A percentile compares a stretch with the other conserved stretches of the same genome.
These are phyloP conservation scores for Drosophila nasuta DNA, from an alignment of 1,140 invertebrate species.

Conservation along the genomic window DNA sequence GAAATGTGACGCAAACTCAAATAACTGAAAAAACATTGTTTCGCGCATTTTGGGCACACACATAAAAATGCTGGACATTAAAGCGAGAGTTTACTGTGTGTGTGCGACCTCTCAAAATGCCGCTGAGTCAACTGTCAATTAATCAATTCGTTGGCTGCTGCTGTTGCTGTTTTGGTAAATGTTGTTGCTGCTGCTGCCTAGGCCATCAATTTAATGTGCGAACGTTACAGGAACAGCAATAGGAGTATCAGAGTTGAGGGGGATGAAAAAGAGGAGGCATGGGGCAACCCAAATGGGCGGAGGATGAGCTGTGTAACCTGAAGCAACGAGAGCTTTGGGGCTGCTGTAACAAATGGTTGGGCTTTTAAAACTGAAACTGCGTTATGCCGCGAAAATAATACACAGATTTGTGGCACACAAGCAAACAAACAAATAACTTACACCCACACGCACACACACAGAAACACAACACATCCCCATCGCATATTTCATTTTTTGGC, in stretches of 20 bases:
- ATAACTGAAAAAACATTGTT: constrained; percentile 37
- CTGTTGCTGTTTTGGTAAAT: constrained; percentile 15
- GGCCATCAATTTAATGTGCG: constrained; percentile 66
- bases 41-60: constrained; percentile 31
- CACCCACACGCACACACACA: background rate
- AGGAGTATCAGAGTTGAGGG: background rate
- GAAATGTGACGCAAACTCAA: constrained; percentile 49
- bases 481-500: constrained; percentile 69
- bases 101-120: constrained; percentile 24
- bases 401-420: constrained; percentile 55
- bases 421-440: background rate
- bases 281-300: background rate
- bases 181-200: constrained; percentile 25
- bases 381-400: constrained; percentile 62
- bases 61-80: constrained; percentile 42
- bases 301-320: constrained; percentile 16
- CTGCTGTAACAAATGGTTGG: constrained; percentile 67
- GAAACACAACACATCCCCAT: background rate
- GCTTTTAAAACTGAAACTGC: constrained; percentile 69
- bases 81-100: constrained; percentile 1
- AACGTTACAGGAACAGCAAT: constrained; percentile 44
- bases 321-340: constrained; percentile 26
- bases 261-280: too few relatives aligned
- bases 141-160: constrained; percentile 61
- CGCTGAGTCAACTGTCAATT: constrained; percentile 78